phyloP scores from a whole-genome alignment of 2,797 vertebrate species.

The Anguilla megastoma region DNA sequence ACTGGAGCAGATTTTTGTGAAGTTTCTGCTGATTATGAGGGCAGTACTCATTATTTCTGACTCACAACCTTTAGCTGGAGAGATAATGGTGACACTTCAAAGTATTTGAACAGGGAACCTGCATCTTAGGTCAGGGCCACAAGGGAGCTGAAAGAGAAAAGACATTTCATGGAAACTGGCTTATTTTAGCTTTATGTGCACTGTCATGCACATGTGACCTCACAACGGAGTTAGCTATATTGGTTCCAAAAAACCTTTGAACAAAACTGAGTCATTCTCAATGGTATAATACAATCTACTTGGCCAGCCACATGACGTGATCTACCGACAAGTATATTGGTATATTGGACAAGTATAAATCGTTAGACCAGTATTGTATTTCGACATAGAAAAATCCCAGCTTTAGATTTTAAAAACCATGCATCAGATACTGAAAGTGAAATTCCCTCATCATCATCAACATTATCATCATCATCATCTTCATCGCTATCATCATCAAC shows the following conservation, averaged over 20 bases:
- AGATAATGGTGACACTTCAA: slow-evolving; percentile 2
- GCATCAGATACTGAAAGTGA: too few relatives aligned
- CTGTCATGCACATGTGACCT: background rate
- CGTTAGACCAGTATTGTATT: too few relatives aligned
- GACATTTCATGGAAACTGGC: background rate
- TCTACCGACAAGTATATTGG: too few relatives aligned
- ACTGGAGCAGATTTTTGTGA: background rate
- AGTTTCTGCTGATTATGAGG: background rate
- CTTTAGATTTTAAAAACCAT: too few relatives aligned
- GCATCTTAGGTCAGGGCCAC: background rate
- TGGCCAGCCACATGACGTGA: too few relatives aligned
- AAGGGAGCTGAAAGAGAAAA: background rate
- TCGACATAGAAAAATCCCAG: too few relatives aligned
- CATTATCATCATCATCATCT: background rate
- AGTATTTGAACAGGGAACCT: background rate
- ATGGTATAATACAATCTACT: too few relatives aligned
- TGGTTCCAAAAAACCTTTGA: background rate
- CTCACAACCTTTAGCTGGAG: background rate
- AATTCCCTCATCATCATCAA: background rate
- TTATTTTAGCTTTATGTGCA: background rate
- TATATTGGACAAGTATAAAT: too few relatives aligned
- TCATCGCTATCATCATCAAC: background rate
- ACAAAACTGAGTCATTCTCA: background rate
- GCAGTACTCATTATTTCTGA: background rate
- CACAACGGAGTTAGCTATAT: background rate